Percentiles rank a stretch among this genome's conserved stretches.
Conservation (phyloP, 2,113 vertebrate species). For the Cephalopholis sonnerati region DNA sequence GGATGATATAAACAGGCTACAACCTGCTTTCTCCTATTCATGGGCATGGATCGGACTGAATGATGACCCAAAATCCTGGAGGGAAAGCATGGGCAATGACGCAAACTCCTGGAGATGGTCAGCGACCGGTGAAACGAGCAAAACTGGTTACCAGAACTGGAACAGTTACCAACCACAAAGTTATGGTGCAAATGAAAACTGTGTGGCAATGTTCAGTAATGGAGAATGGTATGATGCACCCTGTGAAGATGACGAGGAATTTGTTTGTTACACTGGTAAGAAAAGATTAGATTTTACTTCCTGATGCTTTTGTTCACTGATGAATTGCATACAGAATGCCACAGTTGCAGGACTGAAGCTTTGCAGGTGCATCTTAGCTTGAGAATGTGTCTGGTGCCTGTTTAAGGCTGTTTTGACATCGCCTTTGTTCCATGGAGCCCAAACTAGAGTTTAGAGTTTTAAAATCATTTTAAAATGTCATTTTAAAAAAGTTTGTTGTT, state of each 20-base stretch:
- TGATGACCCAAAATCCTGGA: slow-evolving; percentile 38
- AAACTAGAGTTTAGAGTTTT: too few species aligned
- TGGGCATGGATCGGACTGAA: slow-evolving; percentile 48
- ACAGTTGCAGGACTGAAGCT: too few species aligned
- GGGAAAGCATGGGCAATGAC: neutral
- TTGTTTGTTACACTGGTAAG: slow-evolving; percentile 48
- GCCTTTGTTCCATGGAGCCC: too few species aligned
- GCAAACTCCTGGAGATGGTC: slow-evolving; percentile 59
- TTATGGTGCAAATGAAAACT: neutral
- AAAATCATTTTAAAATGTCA: too few species aligned
- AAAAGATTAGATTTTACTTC: neutral
- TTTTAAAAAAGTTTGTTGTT: too few species aligned
- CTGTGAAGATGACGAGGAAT: rapidly evolving
- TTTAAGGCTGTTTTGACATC: too few species aligned
- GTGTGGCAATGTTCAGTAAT: rapidly evolving
- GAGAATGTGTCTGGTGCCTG: too few species aligned
- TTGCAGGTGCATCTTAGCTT: too few species aligned
- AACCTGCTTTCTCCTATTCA: rapidly evolving
- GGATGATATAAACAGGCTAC: neutral
- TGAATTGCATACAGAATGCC: too few species aligned
- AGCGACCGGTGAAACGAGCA: neutral
- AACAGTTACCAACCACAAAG: rapidly evolving
- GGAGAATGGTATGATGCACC: rapidly evolving
- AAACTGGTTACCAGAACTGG: slow-evolving; percentile 4
- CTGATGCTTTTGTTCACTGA: too few species aligned